Conservation (phyloP, 2,797 vertebrate species). For the Bucorvus abyssinicus region DNA sequence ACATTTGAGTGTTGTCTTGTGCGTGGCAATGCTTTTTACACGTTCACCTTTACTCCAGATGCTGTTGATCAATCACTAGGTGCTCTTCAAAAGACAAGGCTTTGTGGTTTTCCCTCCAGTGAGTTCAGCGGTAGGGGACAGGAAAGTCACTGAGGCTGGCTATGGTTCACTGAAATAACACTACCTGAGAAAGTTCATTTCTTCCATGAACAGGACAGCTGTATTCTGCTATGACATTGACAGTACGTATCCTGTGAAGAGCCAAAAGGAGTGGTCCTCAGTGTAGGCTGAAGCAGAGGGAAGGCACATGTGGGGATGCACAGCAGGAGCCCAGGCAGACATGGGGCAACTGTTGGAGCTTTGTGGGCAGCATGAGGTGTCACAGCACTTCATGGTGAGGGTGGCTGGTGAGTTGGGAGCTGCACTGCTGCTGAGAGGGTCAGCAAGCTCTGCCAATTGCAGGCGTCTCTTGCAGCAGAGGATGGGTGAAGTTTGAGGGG, state of each 20-base stretch:
- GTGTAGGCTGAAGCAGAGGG: not conserved
- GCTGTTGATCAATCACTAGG: not conserved
- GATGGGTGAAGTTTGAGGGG: not conserved
- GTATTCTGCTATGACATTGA: not conserved
- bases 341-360: not conserved
- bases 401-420: not conserved
- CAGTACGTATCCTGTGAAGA: not conserved
- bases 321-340: not conserved
- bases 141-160: not conserved
- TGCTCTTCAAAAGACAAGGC: not conserved
- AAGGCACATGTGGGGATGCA: rapidly evolving
- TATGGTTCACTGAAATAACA: not conserved
- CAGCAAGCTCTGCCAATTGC: not conserved
- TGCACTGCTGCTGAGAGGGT: not conserved
- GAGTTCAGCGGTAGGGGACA: not conserved
- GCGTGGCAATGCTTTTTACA: not conserved
- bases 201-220: not conserved
- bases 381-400: rapidly evolving
- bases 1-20: not conserved
- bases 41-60: not conserved
- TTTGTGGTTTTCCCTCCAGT: not conserved
- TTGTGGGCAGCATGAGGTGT: rapidly evolving
- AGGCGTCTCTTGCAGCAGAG: rapidly evolving
- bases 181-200: not conserved
- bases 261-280: not conserved